Percentiles rank a stretch among this genome's conserved stretches.
Conservation (phyloP, 1,140 invertebrate species). For the Drosophila pectinifera region DNA sequence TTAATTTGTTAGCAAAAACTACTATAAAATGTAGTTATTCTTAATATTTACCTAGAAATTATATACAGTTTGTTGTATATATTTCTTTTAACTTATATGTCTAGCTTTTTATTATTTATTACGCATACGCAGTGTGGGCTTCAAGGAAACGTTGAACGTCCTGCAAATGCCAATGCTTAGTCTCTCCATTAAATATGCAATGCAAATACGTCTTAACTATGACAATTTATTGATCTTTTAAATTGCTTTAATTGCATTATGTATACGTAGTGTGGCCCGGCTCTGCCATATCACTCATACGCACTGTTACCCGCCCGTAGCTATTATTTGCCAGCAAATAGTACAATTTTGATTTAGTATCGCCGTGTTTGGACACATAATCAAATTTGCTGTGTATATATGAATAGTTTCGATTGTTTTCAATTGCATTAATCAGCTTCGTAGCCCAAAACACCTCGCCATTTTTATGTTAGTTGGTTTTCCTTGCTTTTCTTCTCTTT, state of each 20-base stretch:
- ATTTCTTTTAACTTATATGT: too few species aligned
- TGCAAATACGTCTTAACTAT: too few species aligned
- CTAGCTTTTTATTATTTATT: neutral
- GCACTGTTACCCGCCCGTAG: neutral
- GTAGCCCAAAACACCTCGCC: constrained; percentile 17
- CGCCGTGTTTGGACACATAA: neutral
- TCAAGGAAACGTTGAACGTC: neutral
- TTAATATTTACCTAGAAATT: too few species aligned
- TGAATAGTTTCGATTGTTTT: neutral
- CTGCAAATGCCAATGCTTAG: neutral
- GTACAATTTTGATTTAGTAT: too few species aligned
- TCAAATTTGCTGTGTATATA: constrained; percentile 1
- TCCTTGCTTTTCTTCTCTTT: neutral
- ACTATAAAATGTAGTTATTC: too few species aligned
- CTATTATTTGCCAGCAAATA: neutral
- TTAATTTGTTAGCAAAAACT: too few species aligned
- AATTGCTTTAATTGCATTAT: neutral
- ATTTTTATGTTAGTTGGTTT: constrained; percentile 11
- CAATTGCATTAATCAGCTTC: neutral
- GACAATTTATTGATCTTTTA: too few species aligned
- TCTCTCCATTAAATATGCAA: too few species aligned
- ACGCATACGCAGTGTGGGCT: neutral
- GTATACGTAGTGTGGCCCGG: neutral
- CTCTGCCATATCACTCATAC: constrained; percentile 4
- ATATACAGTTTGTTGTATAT: too few species aligned